These are phyloP conservation scores for Caenorhabditis sp. DNA, from an alignment of 2,888 invertebrate species.

Conservation along the genomic window DNA sequence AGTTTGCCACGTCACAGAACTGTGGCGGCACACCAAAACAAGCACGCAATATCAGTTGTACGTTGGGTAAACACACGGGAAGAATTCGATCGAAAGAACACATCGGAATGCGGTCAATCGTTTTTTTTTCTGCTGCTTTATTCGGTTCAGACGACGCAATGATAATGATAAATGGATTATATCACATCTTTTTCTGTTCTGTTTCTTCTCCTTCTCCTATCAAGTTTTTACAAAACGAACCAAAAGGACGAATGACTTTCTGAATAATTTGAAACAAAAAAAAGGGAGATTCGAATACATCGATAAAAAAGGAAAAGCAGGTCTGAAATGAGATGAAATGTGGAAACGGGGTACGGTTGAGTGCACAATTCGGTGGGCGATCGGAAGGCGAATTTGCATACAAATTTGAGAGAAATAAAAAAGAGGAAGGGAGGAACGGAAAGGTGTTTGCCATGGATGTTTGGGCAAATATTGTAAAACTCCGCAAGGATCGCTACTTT, in stretches of 20 bases:
- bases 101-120: constrained; percentile 17
- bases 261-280: not conserved
- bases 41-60: too few relatives aligned
- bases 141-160: not conserved
- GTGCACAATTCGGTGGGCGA: constrained; percentile 15
- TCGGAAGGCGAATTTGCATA: constrained; percentile 8
- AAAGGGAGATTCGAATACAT: constrained; percentile 11
- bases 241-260: not conserved
- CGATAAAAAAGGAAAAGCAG: not conserved
- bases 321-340: constrained; percentile 8
- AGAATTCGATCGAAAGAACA: too few relatives aligned
- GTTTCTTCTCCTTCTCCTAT: not conserved
- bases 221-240: constrained; percentile 3
- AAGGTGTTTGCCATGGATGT: not conserved
- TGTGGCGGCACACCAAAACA: too few relatives aligned
- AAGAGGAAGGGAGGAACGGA: not conserved
- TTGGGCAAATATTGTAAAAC: not conserved
- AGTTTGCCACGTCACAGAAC: too few relatives aligned
- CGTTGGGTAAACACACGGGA: too few relatives aligned
- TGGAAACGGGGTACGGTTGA: constrained; percentile 24
- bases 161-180: not conserved
- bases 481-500: too few relatives aligned
- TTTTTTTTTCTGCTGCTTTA: constrained; percentile 3
- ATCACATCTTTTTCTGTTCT: too few relatives aligned
- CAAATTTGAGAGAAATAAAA: not conserved